Evolutionary conservation across 2,888 invertebrate genomes (phyloP).

Genomic region (Lydus trimaculatus): DNA sequence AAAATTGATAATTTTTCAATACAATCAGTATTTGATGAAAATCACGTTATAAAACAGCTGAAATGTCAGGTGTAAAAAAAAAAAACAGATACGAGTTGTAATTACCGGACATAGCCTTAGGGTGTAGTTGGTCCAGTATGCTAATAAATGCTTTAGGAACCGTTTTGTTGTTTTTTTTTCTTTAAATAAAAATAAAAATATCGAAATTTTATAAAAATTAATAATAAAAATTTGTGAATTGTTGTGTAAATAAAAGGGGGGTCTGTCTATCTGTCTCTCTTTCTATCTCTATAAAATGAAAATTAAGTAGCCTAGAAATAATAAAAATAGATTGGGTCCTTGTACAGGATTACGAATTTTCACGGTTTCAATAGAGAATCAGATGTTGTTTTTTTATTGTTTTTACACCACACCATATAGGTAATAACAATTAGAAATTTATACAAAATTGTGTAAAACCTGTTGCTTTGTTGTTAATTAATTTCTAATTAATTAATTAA

Average conservation of each 20-base stretch:
- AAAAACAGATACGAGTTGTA: conserved; percentile 30
- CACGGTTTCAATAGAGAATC: neutral
- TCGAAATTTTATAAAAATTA: no score
- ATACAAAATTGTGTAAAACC: neutral
- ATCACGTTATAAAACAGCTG: conserved; percentile 17
- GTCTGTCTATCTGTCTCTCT: no score
- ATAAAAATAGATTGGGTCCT: conserved; percentile 7
- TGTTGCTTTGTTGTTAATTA: neutral
- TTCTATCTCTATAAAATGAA: neutral
- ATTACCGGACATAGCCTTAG: conserved; percentile 31
- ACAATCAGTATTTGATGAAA: neutral
- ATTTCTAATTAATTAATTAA: neutral
- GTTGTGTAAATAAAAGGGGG: no score
- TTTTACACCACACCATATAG: neutral
- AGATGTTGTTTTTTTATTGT: neutral
- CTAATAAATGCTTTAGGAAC: conserved; percentile 35
- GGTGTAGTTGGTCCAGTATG: conserved; percentile 39
- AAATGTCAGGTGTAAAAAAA: conserved; percentile 34
- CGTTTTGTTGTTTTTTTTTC: conserved; percentile 22
- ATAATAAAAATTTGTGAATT: no score
- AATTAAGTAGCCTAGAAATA: conserved; percentile 3
- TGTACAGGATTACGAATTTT: neutral
- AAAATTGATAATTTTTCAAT: no score
- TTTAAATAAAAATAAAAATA: neutral
- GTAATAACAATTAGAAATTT: neutral